Base-by-base conservation (phyloP, 1,140 invertebrate species). In the Solenopsis fugax region DNA sequence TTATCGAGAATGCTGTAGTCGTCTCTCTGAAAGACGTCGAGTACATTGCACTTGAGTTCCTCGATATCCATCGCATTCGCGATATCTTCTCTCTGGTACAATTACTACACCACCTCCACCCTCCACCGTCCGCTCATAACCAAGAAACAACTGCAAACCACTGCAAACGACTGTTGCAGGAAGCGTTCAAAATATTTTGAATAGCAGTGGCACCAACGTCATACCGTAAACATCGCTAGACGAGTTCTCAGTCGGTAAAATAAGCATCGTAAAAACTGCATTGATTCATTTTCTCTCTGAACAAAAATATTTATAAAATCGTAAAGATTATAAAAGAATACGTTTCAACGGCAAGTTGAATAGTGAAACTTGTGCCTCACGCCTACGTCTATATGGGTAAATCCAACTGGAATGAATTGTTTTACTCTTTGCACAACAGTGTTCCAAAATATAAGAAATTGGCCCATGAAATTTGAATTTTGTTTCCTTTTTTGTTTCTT, bases 1-100 rank as follows among this genome's bases (percentile, higher is more conserved):
- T 89, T 90, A 24, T 89, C 7, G 6, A 89, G 24, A 48, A 91
- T 7, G 4, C 4, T 29, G 37, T 56, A 45, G 0, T 87, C 64
- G 12, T 69, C 67, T 58, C 75, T 90, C 5, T 91, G 34, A 52
- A 91, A 72, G 16, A 78, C 34, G 6, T 89, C 45, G 0, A 21
- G 37, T 34, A 91, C 54, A 4, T 89, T 72, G 62, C 65, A 77
- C 67, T 54, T 54, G 7, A 87, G 62, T 21, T 58, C 50, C 50
- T 91, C 81, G 29, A 85, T 52, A 54, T 10, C 45, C 60, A 87
- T 52, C 9, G 4, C 29, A 52, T 29, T 60, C 12, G 16, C 13
- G 41, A 41, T n/a, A n/a, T n/a, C n/a, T n/a, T n/a, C n/a, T n/a
- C n/a, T n/a, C n/a, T n/a, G n/a, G n/a, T n/a, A n/a, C n/a, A n/a